Evolutionary conservation across 2,113 vertebrate genomes (phyloP).

Genomic region (Corythornis vintsioides): DNA sequence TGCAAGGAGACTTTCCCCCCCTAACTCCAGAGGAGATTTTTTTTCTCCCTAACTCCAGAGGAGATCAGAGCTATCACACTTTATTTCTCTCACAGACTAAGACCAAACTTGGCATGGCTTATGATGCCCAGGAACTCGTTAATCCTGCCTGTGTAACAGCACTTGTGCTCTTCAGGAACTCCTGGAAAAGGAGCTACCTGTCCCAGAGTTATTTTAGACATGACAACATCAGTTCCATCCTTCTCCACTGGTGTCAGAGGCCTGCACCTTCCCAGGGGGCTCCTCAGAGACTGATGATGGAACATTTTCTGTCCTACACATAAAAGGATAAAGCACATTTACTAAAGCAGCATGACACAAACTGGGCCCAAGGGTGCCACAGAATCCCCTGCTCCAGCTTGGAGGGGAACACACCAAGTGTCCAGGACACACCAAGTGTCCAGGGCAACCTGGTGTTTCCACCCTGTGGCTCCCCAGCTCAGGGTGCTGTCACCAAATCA

Average conservation of each 20-base stretch:
- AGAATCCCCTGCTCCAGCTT: neutral
- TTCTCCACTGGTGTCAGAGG: neutral
- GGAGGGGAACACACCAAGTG: neutral
- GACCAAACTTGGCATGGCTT: fast-evolving
- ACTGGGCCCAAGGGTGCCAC: fast-evolving
- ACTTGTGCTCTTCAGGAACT: neutral
- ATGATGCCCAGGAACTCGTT: neutral
- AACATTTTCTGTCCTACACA: neutral
- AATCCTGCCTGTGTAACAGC: neutral
- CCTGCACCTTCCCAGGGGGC: neutral
- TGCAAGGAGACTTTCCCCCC: neutral
- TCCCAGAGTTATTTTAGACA: neutral
- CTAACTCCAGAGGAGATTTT: neutral
- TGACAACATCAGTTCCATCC: neutral
- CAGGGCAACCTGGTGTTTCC: neutral
- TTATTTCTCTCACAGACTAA: neutral
- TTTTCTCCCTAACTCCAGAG: neutral
- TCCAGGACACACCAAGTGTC: neutral
- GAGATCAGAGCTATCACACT: neutral
- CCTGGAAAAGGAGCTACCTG: neutral
- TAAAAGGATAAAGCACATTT: neutral
- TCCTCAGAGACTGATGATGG: neutral
- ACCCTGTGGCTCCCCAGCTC: neutral
- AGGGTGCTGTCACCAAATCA: neutral
- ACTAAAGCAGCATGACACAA: neutral